A percentile compares a stretch with the other conserved stretches of the same genome.
Conservation (phyloP, 2,113 vertebrate species). For the Tachysurus fulvidraco region DNA sequence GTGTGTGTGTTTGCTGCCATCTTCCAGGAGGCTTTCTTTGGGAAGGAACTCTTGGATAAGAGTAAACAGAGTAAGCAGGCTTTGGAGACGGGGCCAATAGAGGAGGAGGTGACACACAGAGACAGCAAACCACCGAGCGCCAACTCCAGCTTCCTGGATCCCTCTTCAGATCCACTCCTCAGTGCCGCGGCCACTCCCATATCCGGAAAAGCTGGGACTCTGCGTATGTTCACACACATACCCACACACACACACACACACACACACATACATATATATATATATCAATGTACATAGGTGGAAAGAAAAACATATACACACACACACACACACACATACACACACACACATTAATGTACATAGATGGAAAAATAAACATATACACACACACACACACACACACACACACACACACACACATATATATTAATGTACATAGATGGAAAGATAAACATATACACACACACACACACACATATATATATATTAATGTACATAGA, state of each 20-base stretch:
- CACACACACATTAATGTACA: neutral
- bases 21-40: conserved; percentile 93
- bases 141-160: conserved; percentile 71
- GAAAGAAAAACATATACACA: neutral
- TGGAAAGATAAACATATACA: no score
- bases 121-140: conserved; percentile 67
- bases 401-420: no score
- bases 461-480: no score
- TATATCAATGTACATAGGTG: neutral
- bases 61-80: conserved; percentile 78
- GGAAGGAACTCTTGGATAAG: conserved; percentile 87
- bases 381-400: no score
- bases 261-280: no score
- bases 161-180: conserved; percentile 75
- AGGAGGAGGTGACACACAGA: conserved; percentile 73
- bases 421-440: no score
- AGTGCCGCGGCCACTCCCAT: conserved; percentile 72
- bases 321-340: no score
- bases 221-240: conserved; percentile 71
- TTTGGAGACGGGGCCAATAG: conserved; percentile 65
- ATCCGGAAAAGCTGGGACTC: conserved; percentile 75
- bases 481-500: no score
- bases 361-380: neutral
- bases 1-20: conserved; percentile 7
- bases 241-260: neutral